Percentiles rank a stretch among this genome's conserved stretches.
phyloP scores from a whole-genome alignment of 1,140 invertebrate species.

The Aphaenogaster rudis region DNA sequence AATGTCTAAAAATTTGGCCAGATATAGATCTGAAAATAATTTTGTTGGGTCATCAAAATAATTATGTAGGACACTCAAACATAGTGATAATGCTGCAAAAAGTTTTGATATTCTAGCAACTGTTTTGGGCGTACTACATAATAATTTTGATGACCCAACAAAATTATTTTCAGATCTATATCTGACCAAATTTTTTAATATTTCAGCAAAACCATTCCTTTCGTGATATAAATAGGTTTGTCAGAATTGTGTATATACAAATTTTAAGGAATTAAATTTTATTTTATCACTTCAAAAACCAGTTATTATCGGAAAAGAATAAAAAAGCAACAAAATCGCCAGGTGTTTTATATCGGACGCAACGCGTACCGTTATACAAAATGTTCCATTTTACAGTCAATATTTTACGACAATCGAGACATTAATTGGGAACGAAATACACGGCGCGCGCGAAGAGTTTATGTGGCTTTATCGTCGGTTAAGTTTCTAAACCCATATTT shows the following conservation, averaged over 20 bases:
- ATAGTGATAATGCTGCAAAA: no score
- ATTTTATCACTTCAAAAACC: neutral
- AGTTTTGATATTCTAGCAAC: no score
- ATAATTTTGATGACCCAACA: no score
- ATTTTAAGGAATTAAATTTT: neutral
- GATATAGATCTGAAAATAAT: no score
- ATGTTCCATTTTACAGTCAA: neutral
- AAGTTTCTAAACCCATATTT: slow-evolving; percentile 39
- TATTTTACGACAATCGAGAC: slow-evolving; percentile 29
- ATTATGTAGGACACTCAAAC: no score
- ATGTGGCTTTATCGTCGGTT: slow-evolving; percentile 34
- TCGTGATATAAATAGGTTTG: neutral
- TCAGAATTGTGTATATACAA: neutral
- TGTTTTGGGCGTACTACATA: no score
- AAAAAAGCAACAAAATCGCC: neutral
- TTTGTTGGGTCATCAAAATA: no score
- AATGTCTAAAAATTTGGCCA: no score
- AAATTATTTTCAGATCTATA: no score
- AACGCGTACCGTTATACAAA: neutral
- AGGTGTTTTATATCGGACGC: neutral
- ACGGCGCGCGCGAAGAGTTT: neutral
- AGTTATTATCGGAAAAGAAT: neutral
- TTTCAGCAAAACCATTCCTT: no score
- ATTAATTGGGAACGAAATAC: slow-evolving; percentile 30
- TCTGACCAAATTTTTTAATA: no score